phyloP scores from a whole-genome alignment of 2,113 vertebrate genomes.

The Alexandromys fortis region DNA sequence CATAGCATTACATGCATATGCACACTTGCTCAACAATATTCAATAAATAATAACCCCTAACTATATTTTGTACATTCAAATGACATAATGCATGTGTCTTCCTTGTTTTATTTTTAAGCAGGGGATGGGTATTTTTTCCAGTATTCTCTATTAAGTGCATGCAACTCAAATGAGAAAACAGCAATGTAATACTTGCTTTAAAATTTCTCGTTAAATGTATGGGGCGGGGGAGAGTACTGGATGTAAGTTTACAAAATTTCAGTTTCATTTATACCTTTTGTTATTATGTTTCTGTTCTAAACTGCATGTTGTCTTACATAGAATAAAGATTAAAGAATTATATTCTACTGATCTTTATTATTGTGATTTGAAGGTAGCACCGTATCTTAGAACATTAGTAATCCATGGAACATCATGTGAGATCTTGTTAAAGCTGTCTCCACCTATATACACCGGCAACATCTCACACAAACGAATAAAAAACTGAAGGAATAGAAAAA shows the following conservation, averaged over 20 bases:
- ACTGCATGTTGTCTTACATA: not conserved
- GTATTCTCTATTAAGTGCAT: not conserved
- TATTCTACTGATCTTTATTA: not conserved
- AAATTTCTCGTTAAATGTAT: conserved; percentile 1
- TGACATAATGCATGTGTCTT: not conserved
- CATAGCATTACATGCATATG: not conserved
- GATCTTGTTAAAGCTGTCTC: not conserved
- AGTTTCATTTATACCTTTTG: not conserved
- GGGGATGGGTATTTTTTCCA: not conserved
- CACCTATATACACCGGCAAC: not conserved
- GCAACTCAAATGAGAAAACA: not conserved
- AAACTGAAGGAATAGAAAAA: not conserved
- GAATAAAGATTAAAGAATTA: conserved; percentile 2
- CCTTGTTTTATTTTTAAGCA: not conserved
- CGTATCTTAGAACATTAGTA: not conserved
- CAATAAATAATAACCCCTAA: not conserved
- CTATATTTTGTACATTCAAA: not conserved
- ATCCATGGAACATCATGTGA: not conserved
- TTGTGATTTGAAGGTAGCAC: not conserved
- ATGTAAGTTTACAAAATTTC: not conserved
- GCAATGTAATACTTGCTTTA: not conserved
- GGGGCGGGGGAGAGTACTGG: not conserved
- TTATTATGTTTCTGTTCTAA: not conserved
- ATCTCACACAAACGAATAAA: not conserved
- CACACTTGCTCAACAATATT: not conserved